A percentile compares a stretch with the other conserved stretches of the same genome.
Conservation (phyloP, 37 sponge, comb jelly and placozoan species). For the Haliclona indistincta region DNA sequence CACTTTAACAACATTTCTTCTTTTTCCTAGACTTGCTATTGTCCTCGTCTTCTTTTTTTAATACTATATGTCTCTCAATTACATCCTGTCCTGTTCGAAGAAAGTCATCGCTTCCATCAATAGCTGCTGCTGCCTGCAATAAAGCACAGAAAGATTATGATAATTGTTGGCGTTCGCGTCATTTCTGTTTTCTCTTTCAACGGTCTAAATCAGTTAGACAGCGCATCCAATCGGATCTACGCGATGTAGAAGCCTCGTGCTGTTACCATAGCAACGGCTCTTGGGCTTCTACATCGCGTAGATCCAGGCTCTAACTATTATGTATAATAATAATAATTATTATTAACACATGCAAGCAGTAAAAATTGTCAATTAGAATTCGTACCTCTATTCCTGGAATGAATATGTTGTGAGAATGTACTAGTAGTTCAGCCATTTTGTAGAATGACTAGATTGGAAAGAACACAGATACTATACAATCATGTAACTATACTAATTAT, state of each 20-base stretch:
- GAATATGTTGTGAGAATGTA: conserved; percentile 46
- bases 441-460: conserved; percentile 34
- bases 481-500: neutral
- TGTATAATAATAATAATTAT: no score
- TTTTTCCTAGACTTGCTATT: neutral
- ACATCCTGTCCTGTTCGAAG: neutral
- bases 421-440: conserved; percentile 37
- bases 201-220: no score
- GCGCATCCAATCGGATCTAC: no score
- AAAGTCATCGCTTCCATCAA: neutral
- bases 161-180: no score
- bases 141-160: no score
- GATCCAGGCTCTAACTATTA: no score
- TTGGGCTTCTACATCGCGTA: no score
- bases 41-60: neutral
- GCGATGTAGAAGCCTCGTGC: no score
- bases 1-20: neutral
- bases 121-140: neutral
- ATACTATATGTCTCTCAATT: neutral
- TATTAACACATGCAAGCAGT: no score
- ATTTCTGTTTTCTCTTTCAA: no score
- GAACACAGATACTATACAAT: neutral
- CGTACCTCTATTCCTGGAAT: conserved; percentile 60
- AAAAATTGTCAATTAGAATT: no score
- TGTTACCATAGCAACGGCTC: no score